Conservation (phyloP, 2,113 vertebrate species). For the Lichenostomus cassidix region DNA sequence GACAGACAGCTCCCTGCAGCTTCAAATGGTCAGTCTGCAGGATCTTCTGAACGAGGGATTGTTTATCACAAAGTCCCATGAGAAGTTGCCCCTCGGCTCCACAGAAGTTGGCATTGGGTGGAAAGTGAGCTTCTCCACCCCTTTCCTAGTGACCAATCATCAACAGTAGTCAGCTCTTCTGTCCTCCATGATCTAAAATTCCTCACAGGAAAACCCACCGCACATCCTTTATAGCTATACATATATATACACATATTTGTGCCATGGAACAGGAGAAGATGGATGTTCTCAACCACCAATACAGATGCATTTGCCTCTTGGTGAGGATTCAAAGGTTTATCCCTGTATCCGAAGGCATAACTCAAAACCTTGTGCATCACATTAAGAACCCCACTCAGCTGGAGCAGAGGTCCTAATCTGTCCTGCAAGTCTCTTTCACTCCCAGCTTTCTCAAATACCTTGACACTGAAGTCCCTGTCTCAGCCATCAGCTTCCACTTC, state of each 20-base stretch:
- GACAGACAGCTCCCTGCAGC: neutral
- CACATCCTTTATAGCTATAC: accelerated
- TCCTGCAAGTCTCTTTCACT: neutral
- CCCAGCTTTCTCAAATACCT: neutral
- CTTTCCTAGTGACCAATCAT: neutral
- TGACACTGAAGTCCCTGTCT: neutral
- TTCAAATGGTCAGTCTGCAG: accelerated
- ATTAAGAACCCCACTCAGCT: neutral
- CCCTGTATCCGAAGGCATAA: neutral
- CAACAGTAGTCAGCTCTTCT: neutral
- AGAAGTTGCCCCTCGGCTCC: neutral
- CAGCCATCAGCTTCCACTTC: neutral
- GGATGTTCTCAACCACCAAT: neutral
- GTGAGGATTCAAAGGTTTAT: neutral
- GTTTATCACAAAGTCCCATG: neutral
- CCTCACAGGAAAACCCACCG: neutral
- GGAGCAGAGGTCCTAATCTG: neutral
- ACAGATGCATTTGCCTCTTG: neutral
- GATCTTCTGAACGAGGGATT: accelerated
- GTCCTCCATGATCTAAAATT: neutral
- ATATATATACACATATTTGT: accelerated
- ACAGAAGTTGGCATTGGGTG: accelerated
- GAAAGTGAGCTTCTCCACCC: neutral
- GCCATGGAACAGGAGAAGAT: neutral
- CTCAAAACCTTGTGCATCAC: neutral